Percentiles rank a stretch among this genome's conserved stretches.
Evolutionary conservation across 2,888 invertebrate species (phyloP).

Genomic region (Hyposoter didymator): DNA sequence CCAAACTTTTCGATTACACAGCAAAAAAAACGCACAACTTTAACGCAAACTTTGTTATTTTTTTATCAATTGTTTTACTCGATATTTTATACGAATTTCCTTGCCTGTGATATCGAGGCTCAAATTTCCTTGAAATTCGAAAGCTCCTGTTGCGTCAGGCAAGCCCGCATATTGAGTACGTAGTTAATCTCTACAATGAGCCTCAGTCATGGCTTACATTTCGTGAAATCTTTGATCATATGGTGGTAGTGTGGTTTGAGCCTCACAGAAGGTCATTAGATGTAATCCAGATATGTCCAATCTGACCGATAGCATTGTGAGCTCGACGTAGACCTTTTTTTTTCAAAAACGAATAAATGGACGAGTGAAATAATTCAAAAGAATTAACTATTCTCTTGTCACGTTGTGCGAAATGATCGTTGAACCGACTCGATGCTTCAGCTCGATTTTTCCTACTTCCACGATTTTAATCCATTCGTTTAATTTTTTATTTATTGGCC

Average conservation of each 20-base stretch:
- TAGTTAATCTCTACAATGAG: not conserved
- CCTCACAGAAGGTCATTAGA: conserved; percentile 22
- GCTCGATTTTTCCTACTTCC: too few relatives aligned
- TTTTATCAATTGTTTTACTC: not conserved
- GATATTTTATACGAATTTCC: not conserved
- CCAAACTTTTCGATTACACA: too few relatives aligned
- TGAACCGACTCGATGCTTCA: too few relatives aligned
- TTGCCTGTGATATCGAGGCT: not conserved
- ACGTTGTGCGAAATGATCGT: too few relatives aligned
- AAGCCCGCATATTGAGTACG: not conserved
- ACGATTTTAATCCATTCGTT: too few relatives aligned
- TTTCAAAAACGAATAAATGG: too few relatives aligned
- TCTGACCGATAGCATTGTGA: too few relatives aligned
- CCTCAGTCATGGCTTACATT: not conserved
- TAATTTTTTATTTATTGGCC: too few relatives aligned
- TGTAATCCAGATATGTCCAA: not conserved
- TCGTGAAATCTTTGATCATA: conserved; percentile 8
- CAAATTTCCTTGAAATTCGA: not conserved
- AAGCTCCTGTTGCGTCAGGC: not conserved
- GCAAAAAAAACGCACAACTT: too few relatives aligned
- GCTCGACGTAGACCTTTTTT: too few relatives aligned
- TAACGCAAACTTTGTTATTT: not conserved
- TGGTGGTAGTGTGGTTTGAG: not conserved
- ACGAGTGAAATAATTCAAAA: too few relatives aligned
- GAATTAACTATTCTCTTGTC: too few relatives aligned